These are phyloP conservation scores for Chorisops tibialis DNA, from an alignment of 2,888 invertebrate species.

Conservation along the genomic window DNA sequence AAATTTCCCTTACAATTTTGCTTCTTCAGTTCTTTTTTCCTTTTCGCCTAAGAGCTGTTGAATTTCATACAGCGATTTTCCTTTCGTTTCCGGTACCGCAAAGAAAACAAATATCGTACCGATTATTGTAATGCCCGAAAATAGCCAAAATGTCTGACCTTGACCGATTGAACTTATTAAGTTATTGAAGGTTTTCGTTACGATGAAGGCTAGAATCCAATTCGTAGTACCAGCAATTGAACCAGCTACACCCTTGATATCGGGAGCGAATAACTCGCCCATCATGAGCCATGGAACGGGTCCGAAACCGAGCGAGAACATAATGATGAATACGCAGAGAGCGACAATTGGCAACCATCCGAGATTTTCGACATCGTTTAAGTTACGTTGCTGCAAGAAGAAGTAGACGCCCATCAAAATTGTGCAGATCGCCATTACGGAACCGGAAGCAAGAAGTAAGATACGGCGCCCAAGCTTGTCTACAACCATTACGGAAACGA, in stretches of 20 bases:
- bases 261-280: slow-evolving; percentile 76
- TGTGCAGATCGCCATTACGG: slow-evolving; percentile 67
- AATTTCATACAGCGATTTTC: slow-evolving; percentile 50
- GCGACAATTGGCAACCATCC: slow-evolving; percentile 73
- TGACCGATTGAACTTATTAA: slow-evolving; percentile 58
- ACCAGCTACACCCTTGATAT: slow-evolving; percentile 72
- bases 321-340: slow-evolving; percentile 71
- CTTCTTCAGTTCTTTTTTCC: slow-evolving; percentile 1
- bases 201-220: slow-evolving; percentile 76
- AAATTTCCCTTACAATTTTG: slow-evolving; percentile 12
- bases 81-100: slow-evolving; percentile 58
- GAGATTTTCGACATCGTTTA: slow-evolving; percentile 54
- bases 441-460: slow-evolving; percentile 68
- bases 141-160: slow-evolving; percentile 72
- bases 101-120: slow-evolving; percentile 68
- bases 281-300: slow-evolving; percentile 77
- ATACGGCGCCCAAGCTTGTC: slow-evolving; percentile 77
- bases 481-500: slow-evolving; percentile 70
- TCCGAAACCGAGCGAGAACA: slow-evolving; percentile 81
- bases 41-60: slow-evolving; percentile 42
- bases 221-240: slow-evolving; percentile 78
- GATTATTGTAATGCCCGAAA: slow-evolving; percentile 62
- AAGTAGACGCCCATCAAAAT: slow-evolving; percentile 72
- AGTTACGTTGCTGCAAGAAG: slow-evolving; percentile 47
- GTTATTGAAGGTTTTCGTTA: slow-evolving; percentile 69